Evolutionary conservation across 1,140 invertebrate species (phyloP), one percentile per base, ranked within the genome.

Genomic region (Liolophura sinensis): DNA sequence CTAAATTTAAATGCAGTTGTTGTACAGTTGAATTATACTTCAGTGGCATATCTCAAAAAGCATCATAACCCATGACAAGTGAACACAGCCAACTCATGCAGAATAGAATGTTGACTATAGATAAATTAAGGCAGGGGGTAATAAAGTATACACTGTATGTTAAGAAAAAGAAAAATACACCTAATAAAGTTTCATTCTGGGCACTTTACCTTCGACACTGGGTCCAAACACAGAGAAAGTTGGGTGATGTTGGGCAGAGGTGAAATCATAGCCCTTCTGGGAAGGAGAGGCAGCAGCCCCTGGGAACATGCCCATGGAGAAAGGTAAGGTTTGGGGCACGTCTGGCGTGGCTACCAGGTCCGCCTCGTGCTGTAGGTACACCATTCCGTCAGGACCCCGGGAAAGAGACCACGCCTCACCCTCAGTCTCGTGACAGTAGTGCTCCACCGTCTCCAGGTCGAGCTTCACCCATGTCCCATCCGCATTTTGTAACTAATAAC

Each of bases 391-490:
- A 61, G 87, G 87, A 55, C 89, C 89, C 25, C 89, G 86, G 0
- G 90, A 91, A 22, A 94, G 82, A 6, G 91, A 91, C 92, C 92
- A 94, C 5, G 91, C 91, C 62, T 93, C 91, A 1, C 87, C 87
- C 22, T 86, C 84, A 20, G 85, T 85, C 59, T 88, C 89, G 71
- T 91, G 91, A 74, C 91, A 92, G 79, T 89, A 92, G 76, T 91
- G 89, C 5, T 86, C 85, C 24, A 87, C 87, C 60, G 75, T 79
- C 57, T 97, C 93, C 0, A 90, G 87, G 65, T 91, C 93, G 48
- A 99, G 83, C 54, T 95, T 89, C 46, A 99, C 85, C 97, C 97
- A 99, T 0, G 95, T 89, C 0, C 97, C 96, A 82, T 99, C 97
- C 72, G 93, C 93, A 84, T 99, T 99, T 9, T 40, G 31, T 40